These are phyloP conservation scores for Drosophila willistoni DNA, from an alignment of 1,140 invertebrate genomes.

Conservation along the genomic window DNA sequence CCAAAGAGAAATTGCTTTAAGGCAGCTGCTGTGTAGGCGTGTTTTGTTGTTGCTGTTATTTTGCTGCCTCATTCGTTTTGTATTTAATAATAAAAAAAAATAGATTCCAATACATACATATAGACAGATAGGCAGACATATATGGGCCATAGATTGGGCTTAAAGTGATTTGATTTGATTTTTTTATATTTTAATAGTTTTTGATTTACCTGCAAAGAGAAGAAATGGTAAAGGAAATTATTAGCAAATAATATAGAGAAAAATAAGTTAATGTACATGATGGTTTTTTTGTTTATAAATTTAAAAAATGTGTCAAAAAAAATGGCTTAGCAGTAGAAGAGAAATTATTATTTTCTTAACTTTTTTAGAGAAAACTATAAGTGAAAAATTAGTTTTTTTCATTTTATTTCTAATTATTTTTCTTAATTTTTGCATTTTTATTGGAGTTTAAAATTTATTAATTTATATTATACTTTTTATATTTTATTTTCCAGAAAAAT, in stretches of 20 bases:
- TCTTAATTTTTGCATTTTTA: too few species aligned
- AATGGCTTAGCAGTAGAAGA: too few species aligned
- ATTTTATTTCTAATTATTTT: too few species aligned
- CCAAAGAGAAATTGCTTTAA: slow-evolving; percentile 74
- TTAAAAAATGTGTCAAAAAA: too few species aligned
- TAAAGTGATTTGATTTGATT: slow-evolving; percentile 33
- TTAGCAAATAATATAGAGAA: neutral
- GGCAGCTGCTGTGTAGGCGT: slow-evolving; percentile 41
- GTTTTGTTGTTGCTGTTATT: slow-evolving; percentile 18
- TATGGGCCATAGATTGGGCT: slow-evolving; percentile 34
- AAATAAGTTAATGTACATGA: too few species aligned
- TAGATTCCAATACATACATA: slow-evolving; percentile 6
- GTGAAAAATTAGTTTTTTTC: too few species aligned
- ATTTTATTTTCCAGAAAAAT: too few species aligned
- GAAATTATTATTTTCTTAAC: too few species aligned
- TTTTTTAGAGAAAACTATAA: too few species aligned
- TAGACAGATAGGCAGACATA: slow-evolving; percentile 14
- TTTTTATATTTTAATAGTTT: neutral
- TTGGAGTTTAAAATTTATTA: too few species aligned
- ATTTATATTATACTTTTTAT: too few species aligned
- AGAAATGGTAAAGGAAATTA: slow-evolving; percentile 25
- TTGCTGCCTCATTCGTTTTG: slow-evolving; percentile 17
- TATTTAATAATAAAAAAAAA: slow-evolving; percentile 25
- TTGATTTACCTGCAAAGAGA: slow-evolving; percentile 58
- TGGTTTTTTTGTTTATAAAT: too few species aligned